phyloP scores from a whole-genome alignment of 1,140 invertebrate species.

The Oscheius sp. region DNA sequence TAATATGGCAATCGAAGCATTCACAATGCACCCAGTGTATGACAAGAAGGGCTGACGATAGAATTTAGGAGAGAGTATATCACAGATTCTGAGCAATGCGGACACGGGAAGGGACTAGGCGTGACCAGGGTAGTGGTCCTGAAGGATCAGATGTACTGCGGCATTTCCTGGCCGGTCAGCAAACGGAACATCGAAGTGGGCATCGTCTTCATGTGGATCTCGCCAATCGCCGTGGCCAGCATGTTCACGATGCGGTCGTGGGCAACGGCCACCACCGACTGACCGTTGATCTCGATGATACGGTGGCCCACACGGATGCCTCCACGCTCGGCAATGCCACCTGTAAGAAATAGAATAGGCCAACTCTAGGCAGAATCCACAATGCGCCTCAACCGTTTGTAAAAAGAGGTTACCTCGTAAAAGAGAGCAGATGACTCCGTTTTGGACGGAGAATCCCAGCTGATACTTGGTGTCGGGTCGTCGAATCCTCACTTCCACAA shows the following conservation, averaged over 20 bases:
- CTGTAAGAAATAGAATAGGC: slow-evolving; percentile 64
- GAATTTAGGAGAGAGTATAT: neutral
- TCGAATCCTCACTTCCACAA: slow-evolving; percentile 80
- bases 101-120: neutral
- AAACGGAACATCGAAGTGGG: slow-evolving; percentile 98
- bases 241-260: slow-evolving; percentile 99
- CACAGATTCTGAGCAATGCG: neutral
- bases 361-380: neutral
- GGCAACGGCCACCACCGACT: slow-evolving; percentile 96
- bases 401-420: slow-evolving; percentile 20
- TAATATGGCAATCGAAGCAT: neutral
- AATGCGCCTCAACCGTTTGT: neutral
- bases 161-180: slow-evolving; percentile 96
- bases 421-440: slow-evolving; percentile 82
- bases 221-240: slow-evolving; percentile 94
- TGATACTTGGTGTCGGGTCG: slow-evolving; percentile 98
- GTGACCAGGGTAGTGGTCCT: neutral
- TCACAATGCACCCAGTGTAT: neutral
- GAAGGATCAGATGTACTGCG: slow-evolving; percentile 88
- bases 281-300: slow-evolving; percentile 99
- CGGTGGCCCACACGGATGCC: slow-evolving; percentile 96
- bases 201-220: slow-evolving; percentile 99
- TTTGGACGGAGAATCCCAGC: slow-evolving; percentile 98
- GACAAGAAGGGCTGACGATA: neutral
- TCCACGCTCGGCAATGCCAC: slow-evolving; percentile 95